Conservation (phyloP, 2,797 vertebrate species). For the Glyptemys insculpta region DNA sequence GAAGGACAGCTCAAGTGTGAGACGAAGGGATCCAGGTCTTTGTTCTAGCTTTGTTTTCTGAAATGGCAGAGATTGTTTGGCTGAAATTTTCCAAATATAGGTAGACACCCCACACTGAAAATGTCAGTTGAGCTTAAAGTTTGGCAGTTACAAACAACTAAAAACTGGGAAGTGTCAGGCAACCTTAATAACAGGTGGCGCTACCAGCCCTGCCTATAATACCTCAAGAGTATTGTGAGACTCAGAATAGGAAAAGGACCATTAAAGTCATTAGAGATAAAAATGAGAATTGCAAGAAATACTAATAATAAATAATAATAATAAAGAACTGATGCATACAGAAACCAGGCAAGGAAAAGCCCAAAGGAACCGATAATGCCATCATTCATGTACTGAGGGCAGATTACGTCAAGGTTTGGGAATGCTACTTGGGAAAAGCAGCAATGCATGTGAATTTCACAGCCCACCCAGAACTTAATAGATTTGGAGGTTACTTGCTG, state of each 20-base stretch:
- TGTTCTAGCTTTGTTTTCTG: too few relatives aligned
- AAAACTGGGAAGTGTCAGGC: not conserved
- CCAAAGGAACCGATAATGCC: not conserved
- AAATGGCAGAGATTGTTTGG: too few relatives aligned
- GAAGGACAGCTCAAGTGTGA: too few relatives aligned
- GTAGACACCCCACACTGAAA: too few relatives aligned
- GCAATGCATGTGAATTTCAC: constrained; percentile 3
- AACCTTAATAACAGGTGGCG: not conserved
- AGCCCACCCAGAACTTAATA: not conserved
- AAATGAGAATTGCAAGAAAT: constrained; percentile 48
- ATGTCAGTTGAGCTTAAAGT: too few relatives aligned
- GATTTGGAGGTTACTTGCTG: not conserved
- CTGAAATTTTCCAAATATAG: too few relatives aligned
- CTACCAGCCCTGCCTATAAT: not conserved
- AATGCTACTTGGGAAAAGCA: not conserved
- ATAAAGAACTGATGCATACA: not conserved
- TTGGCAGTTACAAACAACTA: not conserved
- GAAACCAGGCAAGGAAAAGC: constrained; percentile 15
- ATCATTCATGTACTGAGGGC: constrained; percentile 16
- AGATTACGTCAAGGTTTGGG: constrained; percentile 18
- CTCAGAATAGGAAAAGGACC: constrained; percentile 25
- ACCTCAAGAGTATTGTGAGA: constrained; percentile 55
- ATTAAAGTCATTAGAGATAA: constrained; percentile 55
- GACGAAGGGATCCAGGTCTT: too few relatives aligned
- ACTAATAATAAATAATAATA: constrained; percentile 55